Base-by-base conservation (phyloP, 2,888 invertebrate genomes). In the Adineta ricciae region DNA sequence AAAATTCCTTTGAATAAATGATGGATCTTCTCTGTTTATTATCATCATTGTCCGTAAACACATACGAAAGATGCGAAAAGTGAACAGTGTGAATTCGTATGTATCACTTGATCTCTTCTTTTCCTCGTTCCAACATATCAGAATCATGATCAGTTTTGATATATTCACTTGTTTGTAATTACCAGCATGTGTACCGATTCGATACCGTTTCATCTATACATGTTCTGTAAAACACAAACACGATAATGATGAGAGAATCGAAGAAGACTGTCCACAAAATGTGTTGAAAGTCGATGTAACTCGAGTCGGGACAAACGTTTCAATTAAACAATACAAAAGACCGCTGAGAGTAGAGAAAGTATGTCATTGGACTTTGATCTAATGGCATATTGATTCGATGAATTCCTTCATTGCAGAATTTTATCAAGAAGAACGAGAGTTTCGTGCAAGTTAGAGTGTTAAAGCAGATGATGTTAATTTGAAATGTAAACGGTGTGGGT, bases 201-300 rank as follows among this genome's bases (percentile, higher is more conserved):
- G 64, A 64, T 36, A 64, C 64, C 64, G 64, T 64, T 64, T 64
- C 64, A 64, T 64, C 32, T 64, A 64, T 64, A 19, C 32, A 64
- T 64, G 32, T 64, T 64, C 64, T 64, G 64, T 64, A 64, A 64
- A 64, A 64, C 32, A 64, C 32, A 64, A 64, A 64, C 64, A 36
- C 64, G 64, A 64, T 64, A 64, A 64, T 64, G 64, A 64, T 64
- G 64, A n/a, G 36, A 64, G 32, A 64, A 64, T 3, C 27, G 64
- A 52, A 52, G 52, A 64, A 56, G 64, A 64, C 32, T 64, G 64
- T 64, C 64, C 64, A 64, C 32, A 32, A 64, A 64, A 64, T 64
- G 19, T 64, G 64, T 32, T 64, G 5, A 64, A 36, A 64, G 32
- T 64, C 64, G 19, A 36, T 64, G 64, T 64, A 64, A 64, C 32